These are phyloP conservation scores for Cydia strobilella DNA, from an alignment of 1,140 invertebrate genomes.

Conservation along the genomic window DNA sequence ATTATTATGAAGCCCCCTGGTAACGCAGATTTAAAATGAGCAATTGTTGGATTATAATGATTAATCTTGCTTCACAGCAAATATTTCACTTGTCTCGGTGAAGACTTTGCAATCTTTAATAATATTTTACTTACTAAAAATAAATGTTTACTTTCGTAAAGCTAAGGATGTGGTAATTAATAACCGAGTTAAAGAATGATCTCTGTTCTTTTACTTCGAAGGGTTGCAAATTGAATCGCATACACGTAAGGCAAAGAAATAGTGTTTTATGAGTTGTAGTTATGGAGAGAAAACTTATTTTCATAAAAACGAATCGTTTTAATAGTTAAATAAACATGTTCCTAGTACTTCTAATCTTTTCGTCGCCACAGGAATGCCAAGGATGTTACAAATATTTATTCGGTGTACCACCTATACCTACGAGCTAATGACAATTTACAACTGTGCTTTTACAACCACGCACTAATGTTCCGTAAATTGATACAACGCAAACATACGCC, in stretches of 20 bases:
- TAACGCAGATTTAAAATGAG: constrained; percentile 60
- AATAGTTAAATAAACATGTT: not conserved
- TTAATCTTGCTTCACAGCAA: constrained; percentile 51
- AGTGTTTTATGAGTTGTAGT: no score
- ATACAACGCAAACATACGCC: constrained; percentile 57
- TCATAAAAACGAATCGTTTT: not conserved
- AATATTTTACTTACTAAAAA: constrained; percentile 39
- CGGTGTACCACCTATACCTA: constrained; percentile 5
- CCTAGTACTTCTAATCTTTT: not conserved
- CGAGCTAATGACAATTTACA: constrained; percentile 43
- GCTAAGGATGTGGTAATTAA: constrained; percentile 20
- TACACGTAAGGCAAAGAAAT: no score
- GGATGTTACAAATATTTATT: constrained; percentile 31
- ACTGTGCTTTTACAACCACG: constrained; percentile 49
- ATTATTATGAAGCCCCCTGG: constrained; percentile 47
- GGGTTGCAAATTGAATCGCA: not conserved
- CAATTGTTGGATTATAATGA: constrained; percentile 70
- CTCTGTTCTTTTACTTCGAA: not conserved
- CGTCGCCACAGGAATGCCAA: constrained; percentile 14
- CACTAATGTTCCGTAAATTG: constrained; percentile 59
- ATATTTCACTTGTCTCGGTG: constrained; percentile 55
- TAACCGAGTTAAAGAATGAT: constrained; percentile 2
- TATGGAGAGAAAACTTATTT: not conserved
- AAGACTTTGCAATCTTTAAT: constrained; percentile 57
- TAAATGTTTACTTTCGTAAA: constrained; percentile 13